Evolutionary conservation across 1,140 invertebrate genomes (phyloP).

Genomic region (Myzus persicae): DNA sequence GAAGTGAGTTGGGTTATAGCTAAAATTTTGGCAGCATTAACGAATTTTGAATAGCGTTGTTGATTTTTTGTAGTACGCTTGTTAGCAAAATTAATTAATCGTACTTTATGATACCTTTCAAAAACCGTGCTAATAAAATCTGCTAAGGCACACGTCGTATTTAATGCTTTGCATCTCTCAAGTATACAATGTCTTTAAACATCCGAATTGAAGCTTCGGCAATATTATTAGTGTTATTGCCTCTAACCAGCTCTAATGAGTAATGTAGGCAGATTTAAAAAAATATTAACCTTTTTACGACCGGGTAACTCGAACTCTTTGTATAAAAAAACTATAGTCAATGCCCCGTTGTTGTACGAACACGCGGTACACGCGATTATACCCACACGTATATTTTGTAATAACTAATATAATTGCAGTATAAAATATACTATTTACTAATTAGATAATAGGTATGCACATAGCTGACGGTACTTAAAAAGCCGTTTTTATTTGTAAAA

Average conservation of each 20-base stretch:
- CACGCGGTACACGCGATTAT: not conserved
- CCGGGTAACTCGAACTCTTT: too few relatives aligned
- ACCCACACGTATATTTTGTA: too few relatives aligned
- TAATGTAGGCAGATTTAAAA: too few relatives aligned
- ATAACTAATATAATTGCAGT: not conserved
- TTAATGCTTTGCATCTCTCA: too few relatives aligned
- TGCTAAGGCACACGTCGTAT: not conserved
- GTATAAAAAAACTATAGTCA: too few relatives aligned
- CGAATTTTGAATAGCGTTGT: not conserved
- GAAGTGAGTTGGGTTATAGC: not conserved
- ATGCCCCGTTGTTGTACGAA: too few relatives aligned
- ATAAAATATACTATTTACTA: not conserved
- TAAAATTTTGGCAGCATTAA: not conserved
- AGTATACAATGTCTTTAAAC: too few relatives aligned
- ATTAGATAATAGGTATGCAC: not conserved
- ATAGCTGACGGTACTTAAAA: not conserved
- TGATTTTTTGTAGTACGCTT: not conserved
- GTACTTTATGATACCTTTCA: not conserved
- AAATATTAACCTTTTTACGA: too few relatives aligned
- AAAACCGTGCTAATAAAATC: not conserved
- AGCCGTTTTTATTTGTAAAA: constrained; percentile 4
- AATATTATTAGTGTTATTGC: too few relatives aligned
- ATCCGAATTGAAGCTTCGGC: too few relatives aligned
- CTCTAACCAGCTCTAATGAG: too few relatives aligned
- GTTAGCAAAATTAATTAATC: not conserved